Conservation (phyloP, 2,888 invertebrate species). For the Deroplatys truncata region DNA sequence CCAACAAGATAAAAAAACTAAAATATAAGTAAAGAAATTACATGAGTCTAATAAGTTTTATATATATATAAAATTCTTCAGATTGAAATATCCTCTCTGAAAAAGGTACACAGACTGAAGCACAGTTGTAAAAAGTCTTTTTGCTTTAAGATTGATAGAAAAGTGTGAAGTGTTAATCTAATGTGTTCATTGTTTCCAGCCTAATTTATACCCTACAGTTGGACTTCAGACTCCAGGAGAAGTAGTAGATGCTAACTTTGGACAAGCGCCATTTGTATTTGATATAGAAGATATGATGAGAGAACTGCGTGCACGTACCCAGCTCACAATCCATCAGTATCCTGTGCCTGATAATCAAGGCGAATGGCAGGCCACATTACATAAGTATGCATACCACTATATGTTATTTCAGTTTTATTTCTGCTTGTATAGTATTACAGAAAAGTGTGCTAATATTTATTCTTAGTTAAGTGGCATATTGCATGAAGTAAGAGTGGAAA, state of each 20-base stretch:
- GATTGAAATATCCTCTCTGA: too few species aligned
- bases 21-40: too few species aligned
- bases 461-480: not conserved
- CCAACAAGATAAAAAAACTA: too few species aligned
- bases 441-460: not conserved
- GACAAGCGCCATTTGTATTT: constrained; percentile 94
- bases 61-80: too few species aligned
- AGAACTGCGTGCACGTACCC: constrained; percentile 80
- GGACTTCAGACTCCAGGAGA: constrained; percentile 98
- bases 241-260: constrained; percentile 98
- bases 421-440: not conserved
- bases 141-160: too few species aligned
- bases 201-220: constrained; percentile 95
- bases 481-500: too few species aligned
- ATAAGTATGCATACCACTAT: constrained; percentile 61
- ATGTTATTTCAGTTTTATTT: not conserved
- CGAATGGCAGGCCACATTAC: constrained; percentile 88
- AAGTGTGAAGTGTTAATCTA: too few species aligned
- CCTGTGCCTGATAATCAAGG: constrained; percentile 82
- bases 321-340: constrained; percentile 80
- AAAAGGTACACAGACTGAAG: too few species aligned
- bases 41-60: too few species aligned
- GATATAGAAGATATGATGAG: constrained; percentile 97
- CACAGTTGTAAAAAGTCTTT: too few species aligned
- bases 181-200: constrained; percentile 52